Conservation (phyloP, 2,888 invertebrate genomes). For the Deilephila porcellus region DNA sequence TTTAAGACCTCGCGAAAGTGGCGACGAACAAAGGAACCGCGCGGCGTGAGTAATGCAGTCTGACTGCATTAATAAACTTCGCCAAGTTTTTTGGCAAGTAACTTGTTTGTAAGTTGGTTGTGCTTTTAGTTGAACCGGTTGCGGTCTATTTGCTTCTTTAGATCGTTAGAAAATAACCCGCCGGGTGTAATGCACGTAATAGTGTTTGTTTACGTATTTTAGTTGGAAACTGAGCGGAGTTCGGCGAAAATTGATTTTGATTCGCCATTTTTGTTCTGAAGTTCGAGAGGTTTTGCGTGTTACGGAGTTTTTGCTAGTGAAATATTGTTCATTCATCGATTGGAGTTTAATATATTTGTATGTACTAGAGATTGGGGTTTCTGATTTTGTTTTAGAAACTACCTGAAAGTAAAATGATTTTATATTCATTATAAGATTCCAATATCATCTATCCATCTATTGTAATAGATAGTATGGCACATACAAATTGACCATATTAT, state of each 20-base stretch:
- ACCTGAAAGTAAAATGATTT: too few species aligned
- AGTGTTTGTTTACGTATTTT: slow-evolving; percentile 16
- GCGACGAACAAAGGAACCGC: slow-evolving; percentile 62
- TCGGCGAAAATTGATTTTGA: background rate
- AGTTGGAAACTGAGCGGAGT: slow-evolving; percentile 19
- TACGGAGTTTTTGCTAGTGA: background rate
- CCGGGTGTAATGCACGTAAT: slow-evolving; percentile 16
- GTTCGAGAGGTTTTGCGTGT: background rate
- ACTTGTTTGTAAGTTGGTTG: slow-evolving; percentile 55
- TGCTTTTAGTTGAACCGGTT: slow-evolving; percentile 49
- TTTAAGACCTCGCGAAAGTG: slow-evolving; percentile 14
- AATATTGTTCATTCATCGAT: too few species aligned
- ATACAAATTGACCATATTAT: too few species aligned
- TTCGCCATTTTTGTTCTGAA: background rate
- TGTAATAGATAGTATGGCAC: too few species aligned
- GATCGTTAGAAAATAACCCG: slow-evolving; percentile 31
- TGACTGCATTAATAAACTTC: slow-evolving; percentile 73
- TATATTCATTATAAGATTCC: too few species aligned
- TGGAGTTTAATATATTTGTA: too few species aligned
- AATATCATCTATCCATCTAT: too few species aligned
- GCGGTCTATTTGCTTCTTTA: slow-evolving; percentile 40
- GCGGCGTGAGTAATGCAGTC: slow-evolving; percentile 65
- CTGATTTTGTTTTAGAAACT: too few species aligned
- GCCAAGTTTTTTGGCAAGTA: slow-evolving; percentile 75
- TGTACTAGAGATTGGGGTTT: too few species aligned